Evolutionary conservation across 2,888 invertebrate species (phyloP).

Genomic region (Melipona bicolor): DNA sequence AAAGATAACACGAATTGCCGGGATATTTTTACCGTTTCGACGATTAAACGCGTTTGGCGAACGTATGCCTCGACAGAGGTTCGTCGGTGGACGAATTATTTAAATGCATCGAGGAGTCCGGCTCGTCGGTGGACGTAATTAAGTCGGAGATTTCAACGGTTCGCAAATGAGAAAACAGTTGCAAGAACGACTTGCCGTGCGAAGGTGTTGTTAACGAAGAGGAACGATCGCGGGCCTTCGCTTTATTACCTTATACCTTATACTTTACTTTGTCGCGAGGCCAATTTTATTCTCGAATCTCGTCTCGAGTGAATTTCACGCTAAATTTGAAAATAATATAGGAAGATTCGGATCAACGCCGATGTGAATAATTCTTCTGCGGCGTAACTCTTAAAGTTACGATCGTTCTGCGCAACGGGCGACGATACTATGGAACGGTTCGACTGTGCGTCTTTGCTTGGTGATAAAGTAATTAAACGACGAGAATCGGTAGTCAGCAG

Average conservation of each 20-base stretch:
- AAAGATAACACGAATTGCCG: slow-evolving; percentile 54
- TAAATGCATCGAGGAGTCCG: slow-evolving; percentile 19
- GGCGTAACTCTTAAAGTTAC: no score
- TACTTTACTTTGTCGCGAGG: not conserved
- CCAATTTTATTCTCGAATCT: not conserved
- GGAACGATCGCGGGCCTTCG: slow-evolving; percentile 6
- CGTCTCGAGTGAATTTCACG: no score
- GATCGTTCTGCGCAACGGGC: no score
- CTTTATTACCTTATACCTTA: slow-evolving; percentile 1
- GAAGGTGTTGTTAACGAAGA: slow-evolving; percentile 41
- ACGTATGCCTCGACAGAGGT: no score
- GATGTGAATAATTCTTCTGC: no score
- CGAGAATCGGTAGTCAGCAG: not conserved
- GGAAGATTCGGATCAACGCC: no score
- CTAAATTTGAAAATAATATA: no score
- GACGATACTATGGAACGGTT: no score
- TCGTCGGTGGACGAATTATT: slow-evolving; percentile 38
- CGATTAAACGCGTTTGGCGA: slow-evolving; percentile 42
- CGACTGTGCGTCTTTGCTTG: no score
- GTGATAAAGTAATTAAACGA: slow-evolving; percentile 26
- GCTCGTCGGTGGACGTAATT: slow-evolving; percentile 36
- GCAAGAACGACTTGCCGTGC: slow-evolving; percentile 26
- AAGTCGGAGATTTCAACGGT: slow-evolving; percentile 47
- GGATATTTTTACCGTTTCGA: slow-evolving; percentile 53
- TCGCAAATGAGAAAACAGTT: slow-evolving; percentile 40